Evolutionary conservation across 2,113 vertebrate species (phyloP), one percentile per base, ranked within the genome.

Genomic region (Falco punctatus): DNA sequence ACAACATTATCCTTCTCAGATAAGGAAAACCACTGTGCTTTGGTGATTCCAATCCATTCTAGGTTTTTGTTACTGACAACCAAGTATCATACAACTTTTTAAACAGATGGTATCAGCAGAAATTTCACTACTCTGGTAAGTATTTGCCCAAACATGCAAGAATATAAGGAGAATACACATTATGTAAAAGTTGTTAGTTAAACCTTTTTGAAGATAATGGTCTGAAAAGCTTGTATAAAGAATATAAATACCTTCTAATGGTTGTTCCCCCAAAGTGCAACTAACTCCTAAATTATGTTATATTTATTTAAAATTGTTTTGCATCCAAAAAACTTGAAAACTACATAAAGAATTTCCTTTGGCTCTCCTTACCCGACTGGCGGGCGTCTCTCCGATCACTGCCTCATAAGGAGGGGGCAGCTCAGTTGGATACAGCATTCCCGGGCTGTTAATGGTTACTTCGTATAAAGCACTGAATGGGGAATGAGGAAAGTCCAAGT

Each of bases 351-450:
- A 38, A 61, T 67, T 73, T 40, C 64, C 52, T 83, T 28, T n/a
- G 38, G 13, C 14, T 49, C 58, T 82, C 55, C 98, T 98, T 97
- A 99, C 99, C 99, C 99, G 99, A 75, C 98, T 98, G 92, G 98
- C 97, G 5, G 98, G 98, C 0, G 97, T 98, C 49, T 99, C 98
- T 28, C 99, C 98, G 87, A 99, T 98, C 79, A 99, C 99, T 9
- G 99, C 98, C 97, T 99, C 99, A 8, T 99, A 99, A 0, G 99
- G 99, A 21, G 99, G 99, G 2, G 99, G 99, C 44, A 99, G 98
- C 96, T 99, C 99, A 3, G 99, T 93, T 4, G 99, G 99, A 92
- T 99, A 99, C 40, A 99, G 97, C 42, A 98, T 98, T 40, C 98
- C 98, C 0, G 99, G 99, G 96, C 99, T 99, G 96, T 99, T 99